phyloP scores from a whole-genome alignment of 2,113 vertebrate species.

The Hipposideros armiger region DNA sequence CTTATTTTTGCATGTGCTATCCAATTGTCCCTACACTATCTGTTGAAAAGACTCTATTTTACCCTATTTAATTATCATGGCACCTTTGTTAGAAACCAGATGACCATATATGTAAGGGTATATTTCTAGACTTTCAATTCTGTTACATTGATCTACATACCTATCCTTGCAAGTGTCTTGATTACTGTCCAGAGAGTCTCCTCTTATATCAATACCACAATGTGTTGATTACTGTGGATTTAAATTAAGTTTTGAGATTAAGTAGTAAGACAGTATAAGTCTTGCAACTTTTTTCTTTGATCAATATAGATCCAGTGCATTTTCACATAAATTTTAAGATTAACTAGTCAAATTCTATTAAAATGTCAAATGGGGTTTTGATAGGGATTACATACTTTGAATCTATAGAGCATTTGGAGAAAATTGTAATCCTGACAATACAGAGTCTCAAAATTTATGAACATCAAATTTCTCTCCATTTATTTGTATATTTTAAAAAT shows the following conservation, averaged over 20 bases:
- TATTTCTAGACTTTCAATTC: background rate
- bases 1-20: background rate
- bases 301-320: background rate
- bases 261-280: background rate
- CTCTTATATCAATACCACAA: background rate
- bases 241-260: background rate
- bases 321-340: background rate
- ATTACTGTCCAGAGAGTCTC: background rate
- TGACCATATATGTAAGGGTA: background rate
- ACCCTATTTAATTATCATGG: background rate
- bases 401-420: background rate
- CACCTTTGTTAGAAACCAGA: background rate
- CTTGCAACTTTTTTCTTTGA: background rate
- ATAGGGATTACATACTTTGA: background rate
- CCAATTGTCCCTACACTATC: background rate
- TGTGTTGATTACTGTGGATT: background rate
- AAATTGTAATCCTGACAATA: background rate
- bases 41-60: background rate
- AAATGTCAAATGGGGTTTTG: constrained; percentile 9
- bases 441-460: background rate
- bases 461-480: background rate
- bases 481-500: background rate
- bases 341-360: constrained; percentile 1
- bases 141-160: background rate
- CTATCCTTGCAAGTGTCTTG: background rate